phyloP scores from a whole-genome alignment of 2,797 vertebrate species.

The Enteromius thamalakanensis region DNA sequence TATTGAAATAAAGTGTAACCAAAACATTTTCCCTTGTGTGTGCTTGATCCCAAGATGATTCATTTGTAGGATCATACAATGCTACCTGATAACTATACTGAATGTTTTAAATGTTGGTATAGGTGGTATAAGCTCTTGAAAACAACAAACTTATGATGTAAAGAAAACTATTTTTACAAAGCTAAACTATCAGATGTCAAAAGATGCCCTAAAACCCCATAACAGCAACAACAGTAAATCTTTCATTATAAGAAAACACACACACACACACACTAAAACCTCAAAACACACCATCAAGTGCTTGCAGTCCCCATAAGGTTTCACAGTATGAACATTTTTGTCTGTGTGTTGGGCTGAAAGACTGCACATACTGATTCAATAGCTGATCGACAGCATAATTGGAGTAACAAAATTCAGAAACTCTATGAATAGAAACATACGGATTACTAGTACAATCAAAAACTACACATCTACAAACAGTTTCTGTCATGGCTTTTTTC shows the following conservation, averaged over 20 bases:
- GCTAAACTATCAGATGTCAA: not conserved
- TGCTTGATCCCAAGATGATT: not conserved
- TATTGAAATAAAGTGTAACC: too few relatives aligned
- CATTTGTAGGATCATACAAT: not conserved
- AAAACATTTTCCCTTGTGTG: not conserved
- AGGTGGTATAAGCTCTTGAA: not conserved
- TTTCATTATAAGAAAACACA: not conserved
- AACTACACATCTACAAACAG: not conserved
- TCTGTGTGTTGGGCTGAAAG: constrained; percentile 39
- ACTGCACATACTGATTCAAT: constrained; percentile 19
- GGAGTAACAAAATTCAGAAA: not conserved
- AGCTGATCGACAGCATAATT: constrained; percentile 23
- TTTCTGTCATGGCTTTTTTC: constrained; percentile 27
- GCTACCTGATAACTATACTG: not conserved
- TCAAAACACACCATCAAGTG: constrained; percentile 41
- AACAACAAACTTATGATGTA: not conserved
- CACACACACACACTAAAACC: not conserved
- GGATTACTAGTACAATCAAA: not conserved
- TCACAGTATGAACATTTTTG: constrained; percentile 64
- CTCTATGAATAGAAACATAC: constrained; percentile 18
- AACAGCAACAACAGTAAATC: constrained; percentile 2
- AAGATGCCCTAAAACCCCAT: not conserved
- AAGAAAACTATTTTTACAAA: not conserved
- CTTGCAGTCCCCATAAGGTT: constrained; percentile 51
- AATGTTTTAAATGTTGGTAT: not conserved